Evolutionary conservation across 2,797 vertebrate species (phyloP), one percentile per base, ranked within the genome.

Genomic region (Pempheris klunzingeri): DNA sequence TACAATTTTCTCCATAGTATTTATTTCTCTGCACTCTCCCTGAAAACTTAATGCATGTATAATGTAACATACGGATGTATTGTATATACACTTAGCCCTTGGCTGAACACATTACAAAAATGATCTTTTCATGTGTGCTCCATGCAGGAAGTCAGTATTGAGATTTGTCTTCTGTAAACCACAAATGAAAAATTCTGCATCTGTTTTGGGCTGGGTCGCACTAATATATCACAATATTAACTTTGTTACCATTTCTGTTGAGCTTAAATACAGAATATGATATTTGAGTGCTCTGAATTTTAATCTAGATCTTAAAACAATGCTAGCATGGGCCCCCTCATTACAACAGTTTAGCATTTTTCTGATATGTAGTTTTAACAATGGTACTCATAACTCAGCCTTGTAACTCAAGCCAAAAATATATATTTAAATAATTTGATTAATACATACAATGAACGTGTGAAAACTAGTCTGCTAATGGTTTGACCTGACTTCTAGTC

Each of bases 31-130:
- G 39, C 67, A 43, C 67, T 75, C 39, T 63, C 30, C 34, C 54
- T 77, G 34, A 77, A 77, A 68, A 73, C 64, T 62, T 68, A 18
- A 66, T 76, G 53, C 24, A 71, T 85, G 49, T 72, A 24, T 71
- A 54, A 82, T 78, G 49, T 47, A 62, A 68, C 38, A 38, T 30
- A 5, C 8, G 5, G 7, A 53, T 52, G n/a, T 60, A 24, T 39
- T 14, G 14, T 32, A 12, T 5, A 54, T 34, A 55, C 50, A 60
- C 54, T 28, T 8, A 9, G 39, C 28, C 15, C 17, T 15, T 4
- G 5, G 50, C 61, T 59, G 11, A 65, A 44, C 65, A 64, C 69
- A 34, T n/a, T 18, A 12, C 17, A 38, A 18, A 2, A 39, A 57
- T 64, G 0, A 36, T 30, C 62, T 47, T 44, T 60, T 52, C 26